Evolutionary conservation across 2,888 invertebrate genomes (phyloP), one percentile per base, ranked within the genome.

Genomic region (Chorisops tibialis): DNA sequence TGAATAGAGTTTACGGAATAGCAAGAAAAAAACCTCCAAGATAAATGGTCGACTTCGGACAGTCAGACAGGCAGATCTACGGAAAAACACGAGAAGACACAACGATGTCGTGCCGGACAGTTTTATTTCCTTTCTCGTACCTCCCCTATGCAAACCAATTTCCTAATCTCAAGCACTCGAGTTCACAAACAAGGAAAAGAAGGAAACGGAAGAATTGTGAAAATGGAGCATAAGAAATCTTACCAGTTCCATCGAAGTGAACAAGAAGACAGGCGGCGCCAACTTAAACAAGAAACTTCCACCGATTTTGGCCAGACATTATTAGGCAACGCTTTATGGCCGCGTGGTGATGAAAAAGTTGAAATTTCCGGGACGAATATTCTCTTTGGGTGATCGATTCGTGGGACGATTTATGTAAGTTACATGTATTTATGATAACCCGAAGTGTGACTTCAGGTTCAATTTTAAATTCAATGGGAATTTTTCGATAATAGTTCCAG

Each of bases 301-400:
- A 24, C 16, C 24, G 21, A 24, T 22, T 48, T 21, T 47, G 47
- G 48, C 5, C 12, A 12, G 12, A 22, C 6, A 21, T 22, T n/a
- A 22, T 21, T 48, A n/a, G n/a, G 12, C 22, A 9, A 21, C 7
- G 24, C 22, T 3, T 22, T 22, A 48, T 48, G 48, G 9, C 24
- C 48, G 24, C 24, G 48, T 48, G 48, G n/a, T 48, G 48, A 48
- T 48, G 48, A 48, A 48, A n/a, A n/a, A n/a, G n/a, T n/a, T n/a
- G n/a, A n/a, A n/a, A n/a, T n/a, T n/a, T n/a, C n/a, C n/a, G n/a
- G n/a, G n/a, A n/a, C n/a, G n/a, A n/a, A n/a, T n/a, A n/a, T n/a
- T n/a, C n/a, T n/a, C n/a, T n/a, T n/a, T n/a, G n/a, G n/a, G n/a
- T n/a, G n/a, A n/a, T n/a, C n/a, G n/a, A n/a, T n/a, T n/a, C n/a